phyloP scores from a whole-genome alignment of 2,888 invertebrate species.

The Trypoxylon attenuatum region DNA sequence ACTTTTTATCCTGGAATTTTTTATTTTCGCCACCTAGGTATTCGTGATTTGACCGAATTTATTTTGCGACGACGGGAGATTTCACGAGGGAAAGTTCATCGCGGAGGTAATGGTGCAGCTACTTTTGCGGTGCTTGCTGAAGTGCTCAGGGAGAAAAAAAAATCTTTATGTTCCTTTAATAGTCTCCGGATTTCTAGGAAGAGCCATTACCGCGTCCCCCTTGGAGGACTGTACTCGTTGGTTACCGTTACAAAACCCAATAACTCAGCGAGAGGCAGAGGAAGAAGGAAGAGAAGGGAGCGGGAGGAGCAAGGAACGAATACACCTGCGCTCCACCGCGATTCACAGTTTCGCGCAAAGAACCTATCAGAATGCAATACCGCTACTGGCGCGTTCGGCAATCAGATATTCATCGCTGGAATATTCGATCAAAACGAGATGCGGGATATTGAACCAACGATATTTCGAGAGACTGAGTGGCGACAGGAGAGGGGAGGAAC shows the following conservation, averaged over 20 bases:
- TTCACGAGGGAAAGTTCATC: no score
- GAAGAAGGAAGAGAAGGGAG: not conserved
- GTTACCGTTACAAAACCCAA: constrained; percentile 2
- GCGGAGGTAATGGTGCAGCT: no score
- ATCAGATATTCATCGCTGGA: not conserved
- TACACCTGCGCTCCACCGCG: not conserved
- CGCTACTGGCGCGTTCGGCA: not conserved
- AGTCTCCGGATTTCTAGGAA: constrained; percentile 10
- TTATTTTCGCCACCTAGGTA: no score
- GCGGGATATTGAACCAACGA: no score
- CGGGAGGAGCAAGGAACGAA: not conserved
- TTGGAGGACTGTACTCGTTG: constrained; percentile 22
- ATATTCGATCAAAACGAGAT: no score
- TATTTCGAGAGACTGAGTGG: not conserved
- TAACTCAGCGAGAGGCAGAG: not conserved
- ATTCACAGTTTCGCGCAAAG: not conserved
- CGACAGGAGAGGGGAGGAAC: not conserved
- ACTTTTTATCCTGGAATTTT: no score
- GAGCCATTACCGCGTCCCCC: constrained; percentile 33
- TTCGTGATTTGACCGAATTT: no score
- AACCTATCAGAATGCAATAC: not conserved
- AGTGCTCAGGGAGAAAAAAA: constrained; percentile 21
- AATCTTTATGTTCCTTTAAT: not conserved
- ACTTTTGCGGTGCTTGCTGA: not conserved
- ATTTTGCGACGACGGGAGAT: no score